A percentile compares a stretch with the other conserved stretches of the same genome.
These are phyloP conservation scores for Nycticryphes semicollaris DNA, from an alignment of 2,113 vertebrate species.

Conservation along the genomic window DNA sequence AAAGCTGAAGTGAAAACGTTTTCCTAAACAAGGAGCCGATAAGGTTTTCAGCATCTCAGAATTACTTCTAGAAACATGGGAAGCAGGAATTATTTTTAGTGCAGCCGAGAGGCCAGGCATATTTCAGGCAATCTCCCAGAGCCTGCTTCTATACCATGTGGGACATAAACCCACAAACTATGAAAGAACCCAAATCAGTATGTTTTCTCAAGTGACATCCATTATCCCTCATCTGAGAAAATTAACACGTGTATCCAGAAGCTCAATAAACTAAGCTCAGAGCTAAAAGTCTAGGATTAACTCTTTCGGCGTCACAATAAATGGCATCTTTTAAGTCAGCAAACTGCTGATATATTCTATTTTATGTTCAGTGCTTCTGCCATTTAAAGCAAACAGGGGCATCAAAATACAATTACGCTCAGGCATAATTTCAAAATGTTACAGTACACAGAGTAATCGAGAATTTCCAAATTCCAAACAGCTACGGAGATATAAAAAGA, in stretches of 20 bases:
- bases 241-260: slow-evolving; percentile 63
- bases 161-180: slow-evolving; percentile 69
- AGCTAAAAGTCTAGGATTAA: slow-evolving; percentile 54
- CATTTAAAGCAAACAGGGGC: background rate
- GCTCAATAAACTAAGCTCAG: slow-evolving; percentile 58
- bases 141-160: slow-evolving; percentile 49
- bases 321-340: background rate
- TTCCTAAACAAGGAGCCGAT: slow-evolving; percentile 26
- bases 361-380: slow-evolving; percentile 6
- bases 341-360: background rate
- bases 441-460: background rate
- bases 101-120: slow-evolving; percentile 59
- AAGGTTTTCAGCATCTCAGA: slow-evolving; percentile 36
- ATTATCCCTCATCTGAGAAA: slow-evolving; percentile 69
- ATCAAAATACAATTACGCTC: background rate
- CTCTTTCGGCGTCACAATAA: background rate
- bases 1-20: background rate
- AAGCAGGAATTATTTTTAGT: slow-evolving; percentile 69
- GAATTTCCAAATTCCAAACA: slow-evolving; percentile 39
- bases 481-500: background rate
- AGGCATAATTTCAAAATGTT: background rate
- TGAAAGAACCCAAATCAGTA: slow-evolving; percentile 66
- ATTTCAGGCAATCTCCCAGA: slow-evolving; percentile 65
- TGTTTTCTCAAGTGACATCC: slow-evolving; percentile 66
- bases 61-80: slow-evolving; percentile 33